Conservation (phyloP, 1,140 invertebrate species). For the Drosophila suzukii region DNA sequence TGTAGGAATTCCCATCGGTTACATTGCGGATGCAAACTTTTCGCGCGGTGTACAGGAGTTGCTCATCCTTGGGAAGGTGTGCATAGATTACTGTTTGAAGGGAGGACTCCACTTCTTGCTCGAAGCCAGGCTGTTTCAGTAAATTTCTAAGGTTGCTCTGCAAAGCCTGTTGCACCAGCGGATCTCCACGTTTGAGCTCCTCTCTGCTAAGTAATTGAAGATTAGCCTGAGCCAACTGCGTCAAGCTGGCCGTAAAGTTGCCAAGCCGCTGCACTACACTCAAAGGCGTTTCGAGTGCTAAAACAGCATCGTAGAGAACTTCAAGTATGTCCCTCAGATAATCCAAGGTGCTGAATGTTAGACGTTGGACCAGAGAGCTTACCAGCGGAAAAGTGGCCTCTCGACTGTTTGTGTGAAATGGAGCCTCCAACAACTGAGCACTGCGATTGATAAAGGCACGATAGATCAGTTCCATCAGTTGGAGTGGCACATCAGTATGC, state of each 20-base stretch:
- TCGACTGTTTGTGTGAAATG: slow-evolving; percentile 53
- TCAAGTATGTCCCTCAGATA: slow-evolving; percentile 60
- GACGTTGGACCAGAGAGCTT: slow-evolving; percentile 30
- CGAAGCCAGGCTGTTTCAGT: slow-evolving; percentile 37
- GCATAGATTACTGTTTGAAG: slow-evolving; percentile 40
- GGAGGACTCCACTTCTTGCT: slow-evolving; percentile 17
- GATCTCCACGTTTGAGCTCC: slow-evolving; percentile 33
- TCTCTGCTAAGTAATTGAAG: slow-evolving; percentile 41
- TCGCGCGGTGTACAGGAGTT: slow-evolving; percentile 50
- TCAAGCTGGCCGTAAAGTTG: slow-evolving; percentile 47
- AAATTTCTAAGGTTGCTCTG: slow-evolving; percentile 50
- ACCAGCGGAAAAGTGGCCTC: slow-evolving; percentile 57
- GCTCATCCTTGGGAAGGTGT: slow-evolving; percentile 46
- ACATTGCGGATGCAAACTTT: slow-evolving; percentile 67
- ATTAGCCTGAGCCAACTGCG: slow-evolving; percentile 55
- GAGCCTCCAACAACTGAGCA: slow-evolving; percentile 58
- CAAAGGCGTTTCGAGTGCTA: slow-evolving; percentile 47
- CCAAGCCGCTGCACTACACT: slow-evolving; percentile 59
- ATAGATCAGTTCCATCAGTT: slow-evolving; percentile 30
- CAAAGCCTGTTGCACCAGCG: slow-evolving; percentile 7
- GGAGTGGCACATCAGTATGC: slow-evolving; percentile 30
- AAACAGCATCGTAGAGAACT: slow-evolving; percentile 45
- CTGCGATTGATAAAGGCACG: slow-evolving; percentile 43
- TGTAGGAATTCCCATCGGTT: slow-evolving; percentile 48
- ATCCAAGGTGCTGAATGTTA: slow-evolving; percentile 58